Base-by-base conservation (phyloP, 2,888 invertebrate genomes). In the Boloria selene region DNA sequence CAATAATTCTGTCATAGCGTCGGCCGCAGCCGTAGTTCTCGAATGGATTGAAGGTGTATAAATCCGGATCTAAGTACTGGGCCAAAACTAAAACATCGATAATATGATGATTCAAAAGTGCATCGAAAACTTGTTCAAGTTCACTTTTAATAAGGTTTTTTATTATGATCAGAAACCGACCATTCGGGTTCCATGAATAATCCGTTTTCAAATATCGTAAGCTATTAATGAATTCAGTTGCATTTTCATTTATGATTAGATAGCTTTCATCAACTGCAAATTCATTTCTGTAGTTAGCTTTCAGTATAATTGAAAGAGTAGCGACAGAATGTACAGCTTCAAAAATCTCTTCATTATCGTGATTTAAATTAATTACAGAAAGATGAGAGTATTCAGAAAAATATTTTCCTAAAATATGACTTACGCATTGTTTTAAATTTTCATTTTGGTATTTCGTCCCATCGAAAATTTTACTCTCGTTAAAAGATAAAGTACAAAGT, bases 31-130 rank as follows among this genome's bases (percentile, higher is more conserved):
- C 80, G 55, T 77, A 81, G 50, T 87, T 82, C 58, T 83, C 80
- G 50, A 77, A 87, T 0, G 87, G 83, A 69, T 88, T 82, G 68
- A 86, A 88, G 0, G 83, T 78, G 65, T 80, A 87, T 13, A 87
- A 53, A 1, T 82, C 69, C 4, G 75, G 72, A 2, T 80, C 72
- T 0, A 51, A 52, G 0, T 74, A 77, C 7, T 79, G 79, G 58
- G 82, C 79, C 3, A 83, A 54, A 6, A 87, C 67, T 2, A 85
- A 26, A 0, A 79, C 82, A 47, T 84, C 74, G 14, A 66, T 66
- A 0, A 85, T 74, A 50, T 77, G 83, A 7, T 70, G 31, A 3
- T 63, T 61, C 7, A 87, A 67, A 5, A 87, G 68, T 42, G 71
- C 64, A 54, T 84, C 72, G 62, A 88, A 87, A 1, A 87, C 72